Evolutionary conservation across 2,888 invertebrate species (phyloP).

Genomic region (Drosophila merina): DNA sequence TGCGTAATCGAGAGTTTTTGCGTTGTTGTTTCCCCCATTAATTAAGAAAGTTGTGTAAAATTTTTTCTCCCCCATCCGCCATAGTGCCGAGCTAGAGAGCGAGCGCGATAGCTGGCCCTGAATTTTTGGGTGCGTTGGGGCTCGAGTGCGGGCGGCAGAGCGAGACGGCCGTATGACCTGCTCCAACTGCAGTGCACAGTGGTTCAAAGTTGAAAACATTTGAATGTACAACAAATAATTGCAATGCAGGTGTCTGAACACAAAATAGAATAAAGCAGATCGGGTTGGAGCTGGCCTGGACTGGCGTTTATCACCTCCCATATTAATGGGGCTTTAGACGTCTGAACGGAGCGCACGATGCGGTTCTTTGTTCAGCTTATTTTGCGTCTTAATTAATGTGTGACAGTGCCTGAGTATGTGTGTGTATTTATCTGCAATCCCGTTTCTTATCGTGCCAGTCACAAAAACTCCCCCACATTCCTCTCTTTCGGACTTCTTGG

Average conservation of each 20-base stretch:
- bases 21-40: constrained; percentile 54
- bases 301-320: constrained; percentile 8
- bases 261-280: constrained; percentile 3
- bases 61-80: constrained; percentile 67
- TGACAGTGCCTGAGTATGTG: constrained; percentile 17
- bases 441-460: constrained; percentile 63
- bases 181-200: constrained; percentile 69
- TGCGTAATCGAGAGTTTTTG: constrained; percentile 44
- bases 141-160: constrained; percentile 45
- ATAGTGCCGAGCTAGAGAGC: constrained; percentile 61
- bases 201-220: constrained; percentile 38
- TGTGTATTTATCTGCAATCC: constrained; percentile 67
- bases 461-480: constrained; percentile 42
- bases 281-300: background rate
- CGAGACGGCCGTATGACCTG: constrained; percentile 45
- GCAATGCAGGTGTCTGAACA: constrained; percentile 24
- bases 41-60: constrained; percentile 80
- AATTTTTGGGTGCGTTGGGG: constrained; percentile 72
- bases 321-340: constrained; percentile 2
- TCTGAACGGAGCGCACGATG: background rate
- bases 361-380: constrained; percentile 61
- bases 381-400: constrained; percentile 68
- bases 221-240: constrained; percentile 4
- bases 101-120: constrained; percentile 60
- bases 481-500: constrained; percentile 3